These are phyloP conservation scores for Dinocampus coccinellae DNA, from an alignment of 2,888 invertebrate species.

Conservation along the genomic window DNA sequence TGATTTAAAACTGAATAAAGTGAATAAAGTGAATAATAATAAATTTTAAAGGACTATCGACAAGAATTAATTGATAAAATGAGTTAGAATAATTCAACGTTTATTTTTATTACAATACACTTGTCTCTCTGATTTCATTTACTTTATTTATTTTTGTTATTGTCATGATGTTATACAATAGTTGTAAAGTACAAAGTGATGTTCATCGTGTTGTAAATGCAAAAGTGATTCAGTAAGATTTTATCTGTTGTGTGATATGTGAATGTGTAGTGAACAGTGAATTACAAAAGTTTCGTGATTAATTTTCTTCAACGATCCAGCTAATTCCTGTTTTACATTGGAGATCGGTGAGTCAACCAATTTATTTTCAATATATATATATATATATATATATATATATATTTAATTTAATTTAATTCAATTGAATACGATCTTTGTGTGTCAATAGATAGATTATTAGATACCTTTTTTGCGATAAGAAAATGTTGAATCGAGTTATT, in stretches of 20 bases:
- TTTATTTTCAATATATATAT: slow-evolving; percentile 6
- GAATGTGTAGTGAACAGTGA: background rate
- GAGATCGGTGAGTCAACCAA: slow-evolving; percentile 25
- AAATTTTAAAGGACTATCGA: no score
- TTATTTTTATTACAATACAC: background rate
- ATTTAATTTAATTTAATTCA: background rate
- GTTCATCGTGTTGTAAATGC: background rate
- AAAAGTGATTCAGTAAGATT: background rate
- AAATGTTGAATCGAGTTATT: slow-evolving; percentile 3
- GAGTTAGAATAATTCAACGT: no score
- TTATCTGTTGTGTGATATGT: background rate
- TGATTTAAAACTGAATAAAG: no score
- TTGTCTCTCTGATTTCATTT: no score
- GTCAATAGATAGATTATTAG: slow-evolving; percentile 4
- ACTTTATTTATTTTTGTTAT: background rate
- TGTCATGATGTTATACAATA: background rate
- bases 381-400: no score
- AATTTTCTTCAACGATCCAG: background rate
- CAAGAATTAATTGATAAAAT: background rate
- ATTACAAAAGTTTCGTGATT: background rate
- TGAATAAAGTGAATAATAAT: no score
- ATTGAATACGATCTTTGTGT: slow-evolving; percentile 7
- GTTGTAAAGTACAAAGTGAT: background rate
- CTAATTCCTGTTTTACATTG: background rate
- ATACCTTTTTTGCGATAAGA: background rate